These are phyloP conservation scores for Exephanes ischioxanthus DNA, from an alignment of 2,888 invertebrate species.

Conservation along the genomic window DNA sequence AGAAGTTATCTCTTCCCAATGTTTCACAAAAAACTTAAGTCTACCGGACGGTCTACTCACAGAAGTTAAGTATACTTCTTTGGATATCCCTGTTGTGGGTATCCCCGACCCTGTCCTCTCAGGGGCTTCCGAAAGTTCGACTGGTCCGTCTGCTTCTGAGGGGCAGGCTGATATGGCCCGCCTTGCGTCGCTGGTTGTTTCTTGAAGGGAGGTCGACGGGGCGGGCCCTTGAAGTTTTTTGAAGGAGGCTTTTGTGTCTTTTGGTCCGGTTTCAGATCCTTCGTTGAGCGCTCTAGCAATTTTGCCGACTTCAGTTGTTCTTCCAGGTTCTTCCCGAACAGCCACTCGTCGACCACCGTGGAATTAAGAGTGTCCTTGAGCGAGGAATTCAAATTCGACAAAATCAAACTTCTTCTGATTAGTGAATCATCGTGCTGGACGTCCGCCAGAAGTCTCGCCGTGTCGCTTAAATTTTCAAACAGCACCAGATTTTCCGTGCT, in stretches of 20 bases:
- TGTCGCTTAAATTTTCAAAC: no score
- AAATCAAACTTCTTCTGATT: no score
- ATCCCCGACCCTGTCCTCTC: constrained; percentile 11
- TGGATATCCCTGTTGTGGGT: background rate
- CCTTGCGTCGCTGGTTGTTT: background rate
- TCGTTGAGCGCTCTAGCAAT: constrained; percentile 27
- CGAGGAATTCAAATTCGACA: no score
- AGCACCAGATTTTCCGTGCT: no score
- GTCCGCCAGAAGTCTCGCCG: no score
- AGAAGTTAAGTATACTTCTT: background rate
- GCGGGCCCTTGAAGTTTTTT: constrained; percentile 55
- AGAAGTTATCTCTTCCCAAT: no score
- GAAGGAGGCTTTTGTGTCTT: background rate
- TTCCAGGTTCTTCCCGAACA: constrained; percentile 48
- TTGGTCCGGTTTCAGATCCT: constrained; percentile 10
- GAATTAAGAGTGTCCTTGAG: no score
- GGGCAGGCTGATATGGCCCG: background rate
- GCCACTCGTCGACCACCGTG: no score
- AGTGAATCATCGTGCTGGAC: no score
- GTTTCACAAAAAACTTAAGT: no score
- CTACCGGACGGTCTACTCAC: constrained; percentile 25
- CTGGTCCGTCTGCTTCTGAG: background rate
- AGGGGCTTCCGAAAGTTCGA: constrained; percentile 20
- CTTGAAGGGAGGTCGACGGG: background rate
- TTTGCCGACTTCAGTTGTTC: constrained; percentile 43